Base-by-base conservation (phyloP, 2,888 invertebrate genomes). In the Abrostola tripartita region DNA sequence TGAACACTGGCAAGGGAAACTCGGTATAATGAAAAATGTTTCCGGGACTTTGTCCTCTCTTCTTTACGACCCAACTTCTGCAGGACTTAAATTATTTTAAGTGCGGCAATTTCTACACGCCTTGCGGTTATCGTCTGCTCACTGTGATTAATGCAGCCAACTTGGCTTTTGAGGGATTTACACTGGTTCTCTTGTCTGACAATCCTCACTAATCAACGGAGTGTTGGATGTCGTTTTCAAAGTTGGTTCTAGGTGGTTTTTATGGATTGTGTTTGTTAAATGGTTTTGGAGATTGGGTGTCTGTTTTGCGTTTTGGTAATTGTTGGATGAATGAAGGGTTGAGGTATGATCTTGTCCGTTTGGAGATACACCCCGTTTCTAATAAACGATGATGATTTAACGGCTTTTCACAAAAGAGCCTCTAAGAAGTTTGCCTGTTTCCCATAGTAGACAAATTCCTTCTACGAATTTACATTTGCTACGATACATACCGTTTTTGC, bases 21-120 rank as follows among this genome's bases (percentile, higher is more conserved):
- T 79, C 78, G 82, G 79, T 81, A 82, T 90, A 91, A 92, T 93
- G 93, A 93, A 93, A 93, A 93, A 93, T 92, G 91, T 88, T 86
- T 64, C 85, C 74, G 82, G 78, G 90, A 89, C 89, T 90, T 89
- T 90, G 91, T 90, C 90, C 87, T 88, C 82, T 64, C 87, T 90
- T 85, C 88, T 92, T 92, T 93, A 92, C 90, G 88, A 86, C 81
- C 82, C 83, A 90, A 93, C 88, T 93, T 92, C 72, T 86, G 85
- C 77, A 85, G 78, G 85, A 87, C 88, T 90, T 91, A 89, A 92
- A 93, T 92, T 91, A 93, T 92, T 92, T 90, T 90, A 91, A 91
- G 89, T 90, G 88, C 88, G 83, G 81, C 90, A 87, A 86, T 88
- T 90, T 86, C 85, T 81, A 87, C 87, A 84, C 88, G 88, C 84